These are phyloP conservation scores for Sakesphorus luctuosus DNA, from an alignment of 2,113 vertebrate species.

Conservation along the genomic window DNA sequence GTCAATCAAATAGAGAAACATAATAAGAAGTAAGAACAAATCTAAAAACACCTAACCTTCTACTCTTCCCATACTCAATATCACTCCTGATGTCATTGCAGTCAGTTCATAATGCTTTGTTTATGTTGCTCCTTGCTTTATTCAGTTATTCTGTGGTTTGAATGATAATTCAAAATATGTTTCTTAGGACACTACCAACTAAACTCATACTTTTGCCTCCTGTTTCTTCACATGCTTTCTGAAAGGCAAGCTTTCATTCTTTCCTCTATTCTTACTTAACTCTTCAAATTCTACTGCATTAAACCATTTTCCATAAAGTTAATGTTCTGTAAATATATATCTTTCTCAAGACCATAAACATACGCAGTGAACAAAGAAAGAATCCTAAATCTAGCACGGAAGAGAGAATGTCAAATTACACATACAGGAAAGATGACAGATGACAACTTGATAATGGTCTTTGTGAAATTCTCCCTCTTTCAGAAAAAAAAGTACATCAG, in stretches of 20 bases:
- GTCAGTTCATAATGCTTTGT: neutral
- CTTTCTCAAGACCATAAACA: neutral
- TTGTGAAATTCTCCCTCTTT: neutral
- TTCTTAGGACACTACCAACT: neutral
- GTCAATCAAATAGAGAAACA: neutral
- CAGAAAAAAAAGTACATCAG: neutral
- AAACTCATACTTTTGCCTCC: neutral
- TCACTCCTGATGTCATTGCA: neutral
- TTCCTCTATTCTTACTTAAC: neutral
- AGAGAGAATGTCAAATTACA: neutral
- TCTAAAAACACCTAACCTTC: neutral
- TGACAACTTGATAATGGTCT: neutral
- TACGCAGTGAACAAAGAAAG: neutral
- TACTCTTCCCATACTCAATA: neutral
- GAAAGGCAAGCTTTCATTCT: neutral
- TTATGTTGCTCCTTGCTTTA: neutral
- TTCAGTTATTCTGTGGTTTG: neutral
- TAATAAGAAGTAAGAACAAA: neutral
- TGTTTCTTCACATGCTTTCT: neutral
- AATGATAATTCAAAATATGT: neutral
- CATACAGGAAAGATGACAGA: neutral
- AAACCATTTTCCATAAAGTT: neutral
- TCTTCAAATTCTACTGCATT: neutral
- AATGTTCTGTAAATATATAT: neutral
- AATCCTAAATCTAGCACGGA: neutral